Evolutionary conservation across 2,888 invertebrate species (phyloP).

Genomic region (Tenthredo distinguenda): DNA sequence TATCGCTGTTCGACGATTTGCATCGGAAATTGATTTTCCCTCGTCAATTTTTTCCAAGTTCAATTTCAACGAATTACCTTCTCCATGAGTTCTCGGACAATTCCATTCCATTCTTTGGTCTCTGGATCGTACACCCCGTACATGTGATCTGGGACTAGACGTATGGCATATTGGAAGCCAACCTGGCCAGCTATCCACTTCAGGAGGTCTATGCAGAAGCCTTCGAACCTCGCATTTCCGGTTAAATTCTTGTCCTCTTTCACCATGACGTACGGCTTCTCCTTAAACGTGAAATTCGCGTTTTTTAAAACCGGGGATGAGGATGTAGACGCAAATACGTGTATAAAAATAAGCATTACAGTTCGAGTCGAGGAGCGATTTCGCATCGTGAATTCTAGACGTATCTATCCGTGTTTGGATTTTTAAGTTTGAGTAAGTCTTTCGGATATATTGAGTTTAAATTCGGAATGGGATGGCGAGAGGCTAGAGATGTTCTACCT

Average conservation of each 20-base stretch:
- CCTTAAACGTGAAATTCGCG: constrained; percentile 80
- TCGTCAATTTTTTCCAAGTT: neutral
- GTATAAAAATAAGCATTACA: neutral
- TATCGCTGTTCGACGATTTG: constrained; percentile 51
- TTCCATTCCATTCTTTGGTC: constrained; percentile 94
- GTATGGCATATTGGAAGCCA: constrained; percentile 92
- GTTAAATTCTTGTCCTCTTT: constrained; percentile 91
- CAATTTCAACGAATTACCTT: constrained; percentile 80
- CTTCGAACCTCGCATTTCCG: constrained; percentile 93
- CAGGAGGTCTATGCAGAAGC: constrained; percentile 94
- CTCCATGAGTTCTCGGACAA: constrained; percentile 92
- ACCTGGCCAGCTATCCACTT: constrained; percentile 91
- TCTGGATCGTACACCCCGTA: constrained; percentile 94
- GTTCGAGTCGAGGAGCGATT: neutral
- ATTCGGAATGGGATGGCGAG: neutral
- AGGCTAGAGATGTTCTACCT: neutral
- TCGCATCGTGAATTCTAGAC: neutral
- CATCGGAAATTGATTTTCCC: constrained; percentile 61
- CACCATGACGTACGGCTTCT: constrained; percentile 95
- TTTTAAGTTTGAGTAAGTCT: neutral
- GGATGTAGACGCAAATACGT: neutral
- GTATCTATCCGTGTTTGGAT: neutral
- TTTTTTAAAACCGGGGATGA: neutral
- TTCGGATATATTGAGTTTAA: constrained; percentile 18
- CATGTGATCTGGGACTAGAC: constrained; percentile 92